Conservation (phyloP, 2,797 vertebrate species). For the Nothura maculosa region DNA sequence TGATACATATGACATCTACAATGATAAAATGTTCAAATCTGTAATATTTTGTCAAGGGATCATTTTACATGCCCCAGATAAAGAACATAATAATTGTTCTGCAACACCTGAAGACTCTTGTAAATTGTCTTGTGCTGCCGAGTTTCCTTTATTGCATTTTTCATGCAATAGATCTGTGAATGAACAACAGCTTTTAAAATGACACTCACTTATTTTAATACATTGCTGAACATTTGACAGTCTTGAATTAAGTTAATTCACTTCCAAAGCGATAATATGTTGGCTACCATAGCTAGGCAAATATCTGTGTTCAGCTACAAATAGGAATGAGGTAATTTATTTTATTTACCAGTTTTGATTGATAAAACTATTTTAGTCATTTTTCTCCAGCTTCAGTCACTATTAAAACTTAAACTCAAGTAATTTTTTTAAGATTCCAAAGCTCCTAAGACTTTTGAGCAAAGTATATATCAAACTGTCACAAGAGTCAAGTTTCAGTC, state of each 20-base stretch:
- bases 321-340: not conserved
- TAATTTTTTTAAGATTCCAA: not conserved
- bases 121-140: constrained; percentile 31
- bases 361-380: not conserved
- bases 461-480: not conserved
- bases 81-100: not conserved
- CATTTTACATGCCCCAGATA: not conserved
- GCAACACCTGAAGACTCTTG: constrained; percentile 27
- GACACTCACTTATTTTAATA: not conserved
- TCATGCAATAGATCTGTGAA: constrained; percentile 5
- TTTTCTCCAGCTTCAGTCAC: not conserved
- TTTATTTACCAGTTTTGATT: not conserved
- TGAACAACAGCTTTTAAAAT: constrained; percentile 15
- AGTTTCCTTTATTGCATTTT: constrained; percentile 20
- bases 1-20: not conserved
- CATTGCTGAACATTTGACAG: not conserved
- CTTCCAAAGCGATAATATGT: not conserved
- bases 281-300: not conserved
- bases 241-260: constrained; percentile 3
- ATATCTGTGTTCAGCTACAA: not conserved
- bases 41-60: constrained; percentile 33
- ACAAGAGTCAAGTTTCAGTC: not conserved
- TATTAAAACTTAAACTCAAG: not conserved
- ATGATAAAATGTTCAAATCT: constrained; percentile 36
- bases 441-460: not conserved